These are phyloP conservation scores for Nibea coibor DNA, from an alignment of 2,113 vertebrate genomes.

Conservation along the genomic window DNA sequence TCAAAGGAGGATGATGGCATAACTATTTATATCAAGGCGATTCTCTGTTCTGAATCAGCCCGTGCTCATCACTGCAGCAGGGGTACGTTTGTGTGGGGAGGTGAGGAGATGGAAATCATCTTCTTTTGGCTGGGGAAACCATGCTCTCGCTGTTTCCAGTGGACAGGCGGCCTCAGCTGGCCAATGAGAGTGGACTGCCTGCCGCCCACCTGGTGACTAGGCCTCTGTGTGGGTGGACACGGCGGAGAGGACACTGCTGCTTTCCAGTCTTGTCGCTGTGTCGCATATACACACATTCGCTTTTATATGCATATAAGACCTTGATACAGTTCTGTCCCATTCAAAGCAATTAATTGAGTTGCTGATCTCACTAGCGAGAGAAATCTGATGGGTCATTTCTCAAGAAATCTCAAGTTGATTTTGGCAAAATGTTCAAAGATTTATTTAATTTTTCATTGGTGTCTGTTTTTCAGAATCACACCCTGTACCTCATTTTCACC, in stretches of 20 bases:
- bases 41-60: slow-evolving; percentile 66
- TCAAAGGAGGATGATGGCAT: slow-evolving; percentile 38
- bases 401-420: background rate
- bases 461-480: background rate
- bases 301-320: slow-evolving; percentile 40
- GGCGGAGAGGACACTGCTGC: slow-evolving; percentile 55
- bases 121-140: slow-evolving; percentile 57
- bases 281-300: slow-evolving; percentile 24
- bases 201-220: slow-evolving; percentile 75
- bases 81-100: slow-evolving; percentile 40
- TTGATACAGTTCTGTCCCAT: background rate
- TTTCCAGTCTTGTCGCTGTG: slow-evolving; percentile 51
- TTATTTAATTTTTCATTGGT: background rate
- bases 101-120: slow-evolving; percentile 62
- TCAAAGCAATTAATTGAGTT: slow-evolving; percentile 22
- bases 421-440: background rate
- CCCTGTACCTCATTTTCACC: background rate
- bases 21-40: slow-evolving; percentile 69
- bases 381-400: background rate
- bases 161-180: slow-evolving; percentile 54
- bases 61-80: slow-evolving; percentile 29
- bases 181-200: slow-evolving; percentile 64
- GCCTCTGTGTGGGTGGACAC: slow-evolving; percentile 65
- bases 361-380: background rate
- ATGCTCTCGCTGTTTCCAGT: slow-evolving; percentile 52